Evolutionary conservation across 2,888 invertebrate genomes (phyloP), one percentile per base, ranked within the genome.

Genomic region (Amblyjoppa proteus): DNA sequence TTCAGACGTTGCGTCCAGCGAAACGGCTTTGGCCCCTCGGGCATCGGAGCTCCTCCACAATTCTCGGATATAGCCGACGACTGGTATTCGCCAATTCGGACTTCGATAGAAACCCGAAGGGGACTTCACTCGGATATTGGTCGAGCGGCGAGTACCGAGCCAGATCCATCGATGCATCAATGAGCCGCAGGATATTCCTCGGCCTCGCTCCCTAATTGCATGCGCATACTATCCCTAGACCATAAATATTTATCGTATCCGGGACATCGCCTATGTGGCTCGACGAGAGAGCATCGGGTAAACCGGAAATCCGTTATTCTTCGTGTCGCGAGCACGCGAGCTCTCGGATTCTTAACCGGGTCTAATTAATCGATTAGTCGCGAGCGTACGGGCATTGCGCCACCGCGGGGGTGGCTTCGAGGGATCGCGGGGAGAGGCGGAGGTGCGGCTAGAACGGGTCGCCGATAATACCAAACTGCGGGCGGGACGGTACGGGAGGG

Each of bases 1-100:
- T 28, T 28, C 28, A 58, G 58, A 58, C 58, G 58, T 58, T 58
- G 4, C 58, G 28, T 58, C 58, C 28, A 28, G 28, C 58, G 28
- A 4, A 25, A 58, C 9, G 58, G 58, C 11, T 58, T 58, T 58
- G 11, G 1, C 25, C 20, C 58, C 4, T 11, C 6, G 28, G 25
- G 28, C 11, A 28, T 58, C 58, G 25, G 58, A 88, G 90, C 91
- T 90, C 90, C 90, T 89, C 90, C 90, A 91, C 91, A 92, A 92
- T 91, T 90, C 89, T 45, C 31, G 31, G 51, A 70, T 85, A 45
- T 16, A 4, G 16, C 13, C 86, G 89, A 16, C 3, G 88, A 91
- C 91, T 91, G 90, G 90, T 89, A 90, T 91, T 90, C 91, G 89
- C 89, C 73, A 78, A 78, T 78, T 73, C 25, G 38, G 53, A 58